Conservation (phyloP, 2,113 vertebrate species). For the Chauna torquata region DNA sequence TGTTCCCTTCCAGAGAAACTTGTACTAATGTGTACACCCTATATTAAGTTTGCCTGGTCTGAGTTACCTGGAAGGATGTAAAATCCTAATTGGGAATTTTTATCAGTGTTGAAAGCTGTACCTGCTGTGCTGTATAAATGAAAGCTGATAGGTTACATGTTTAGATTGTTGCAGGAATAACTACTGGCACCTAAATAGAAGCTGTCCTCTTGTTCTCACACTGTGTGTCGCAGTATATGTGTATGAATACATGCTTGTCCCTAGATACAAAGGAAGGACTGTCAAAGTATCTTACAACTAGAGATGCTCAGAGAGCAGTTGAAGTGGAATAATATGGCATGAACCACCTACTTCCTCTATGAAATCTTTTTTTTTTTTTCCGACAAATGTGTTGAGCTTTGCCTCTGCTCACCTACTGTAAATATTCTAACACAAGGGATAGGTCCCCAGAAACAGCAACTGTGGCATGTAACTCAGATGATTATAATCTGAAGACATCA, state of each 20-base stretch:
- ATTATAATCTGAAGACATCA: background rate
- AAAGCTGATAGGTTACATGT: slow-evolving; percentile 4
- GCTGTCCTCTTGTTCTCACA: background rate
- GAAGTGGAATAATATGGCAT: background rate
- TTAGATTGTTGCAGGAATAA: background rate
- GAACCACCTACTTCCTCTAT: background rate
- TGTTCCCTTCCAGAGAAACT: slow-evolving; percentile 2
- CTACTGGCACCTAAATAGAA: background rate
- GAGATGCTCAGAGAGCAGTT: background rate
- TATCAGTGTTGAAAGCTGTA: background rate
- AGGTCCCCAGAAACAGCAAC: background rate
- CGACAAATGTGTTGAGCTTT: background rate
- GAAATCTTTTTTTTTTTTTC: background rate
- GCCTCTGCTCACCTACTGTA: background rate
- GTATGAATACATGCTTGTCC: background rate
- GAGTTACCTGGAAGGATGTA: slow-evolving; percentile 13
- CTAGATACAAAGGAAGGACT: background rate
- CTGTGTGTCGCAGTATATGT: background rate
- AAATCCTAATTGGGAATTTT: slow-evolving; percentile 3
- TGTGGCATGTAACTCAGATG: background rate
- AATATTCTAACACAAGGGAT: background rate
- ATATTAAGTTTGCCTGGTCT: slow-evolving; percentile 22
- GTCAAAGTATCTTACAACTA: background rate
- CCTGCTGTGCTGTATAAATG: background rate
- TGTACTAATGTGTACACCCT: background rate